These are phyloP conservation scores for Albula goreensis DNA, from an alignment of 2,113 vertebrate species.

Conservation along the genomic window DNA sequence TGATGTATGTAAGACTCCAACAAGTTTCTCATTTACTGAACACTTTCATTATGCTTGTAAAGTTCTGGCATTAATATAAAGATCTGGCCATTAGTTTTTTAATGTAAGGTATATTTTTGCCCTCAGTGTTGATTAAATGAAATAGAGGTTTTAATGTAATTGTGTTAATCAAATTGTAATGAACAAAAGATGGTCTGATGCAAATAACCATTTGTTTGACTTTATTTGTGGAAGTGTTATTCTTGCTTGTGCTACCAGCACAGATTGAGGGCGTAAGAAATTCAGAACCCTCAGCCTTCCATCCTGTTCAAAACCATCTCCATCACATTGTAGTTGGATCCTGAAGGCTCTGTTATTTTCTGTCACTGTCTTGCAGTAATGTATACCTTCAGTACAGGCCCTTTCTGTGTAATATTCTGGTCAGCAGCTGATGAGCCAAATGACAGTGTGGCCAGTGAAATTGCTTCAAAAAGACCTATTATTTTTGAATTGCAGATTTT, in stretches of 20 bases:
- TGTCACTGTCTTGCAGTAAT: background rate
- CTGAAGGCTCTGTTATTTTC: no score
- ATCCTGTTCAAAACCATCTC: no score
- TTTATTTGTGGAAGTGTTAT: background rate
- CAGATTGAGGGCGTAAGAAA: background rate
- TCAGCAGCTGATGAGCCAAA: no score
- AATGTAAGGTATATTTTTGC: background rate
- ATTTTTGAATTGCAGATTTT: no score
- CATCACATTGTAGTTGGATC: no score
- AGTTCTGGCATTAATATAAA: background rate
- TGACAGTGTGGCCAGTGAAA: no score
- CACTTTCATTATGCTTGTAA: background rate
- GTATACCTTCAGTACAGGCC: background rate
- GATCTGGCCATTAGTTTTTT: background rate
- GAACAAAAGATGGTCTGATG: background rate
- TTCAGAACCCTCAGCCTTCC: no score
- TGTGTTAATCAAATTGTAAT: background rate
- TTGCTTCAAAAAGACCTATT: no score
- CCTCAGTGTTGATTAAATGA: background rate
- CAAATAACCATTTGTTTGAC: background rate
- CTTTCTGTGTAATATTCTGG: background rate
- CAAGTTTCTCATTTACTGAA: background rate
- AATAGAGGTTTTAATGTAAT: background rate
- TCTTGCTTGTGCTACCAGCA: background rate
- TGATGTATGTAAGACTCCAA: background rate